These are phyloP conservation scores for Schizopygopsis pylzovi DNA, from an alignment of 2,797 vertebrate genomes.

Conservation along the genomic window DNA sequence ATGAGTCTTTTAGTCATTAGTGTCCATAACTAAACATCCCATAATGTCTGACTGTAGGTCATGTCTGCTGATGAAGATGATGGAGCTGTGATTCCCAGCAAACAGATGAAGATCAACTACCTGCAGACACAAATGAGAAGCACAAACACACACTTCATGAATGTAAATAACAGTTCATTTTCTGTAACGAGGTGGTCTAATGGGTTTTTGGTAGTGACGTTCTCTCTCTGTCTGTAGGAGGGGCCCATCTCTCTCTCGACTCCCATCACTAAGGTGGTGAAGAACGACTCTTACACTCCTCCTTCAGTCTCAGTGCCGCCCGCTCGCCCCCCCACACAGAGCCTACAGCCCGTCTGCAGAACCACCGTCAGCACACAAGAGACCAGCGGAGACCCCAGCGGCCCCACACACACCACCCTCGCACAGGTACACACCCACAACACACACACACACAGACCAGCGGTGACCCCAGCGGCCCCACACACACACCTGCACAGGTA, in stretches of 20 bases:
- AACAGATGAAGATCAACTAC: conserved; percentile 89
- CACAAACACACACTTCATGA: background rate
- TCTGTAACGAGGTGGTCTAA: background rate
- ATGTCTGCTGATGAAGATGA: conserved; percentile 67
- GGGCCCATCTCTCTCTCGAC: conserved; percentile 84
- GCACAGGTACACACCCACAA: too few relatives aligned
- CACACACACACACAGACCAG: too few relatives aligned
- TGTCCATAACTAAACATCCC: too few relatives aligned
- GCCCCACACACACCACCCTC: background rate
- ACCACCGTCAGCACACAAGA: conserved; percentile 85
- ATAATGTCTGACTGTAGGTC: conserved; percentile 58
- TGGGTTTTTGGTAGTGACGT: conserved; percentile 2
- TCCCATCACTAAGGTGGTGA: conserved; percentile 95
- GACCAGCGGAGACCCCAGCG: conserved; percentile 48
- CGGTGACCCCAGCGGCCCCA: too few relatives aligned
- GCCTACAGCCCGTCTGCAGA: conserved; percentile 85
- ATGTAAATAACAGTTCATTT: background rate
- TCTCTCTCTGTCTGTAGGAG: background rate
- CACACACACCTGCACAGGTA: background rate
- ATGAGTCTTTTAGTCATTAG: background rate
- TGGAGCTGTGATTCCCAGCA: conserved; percentile 73
- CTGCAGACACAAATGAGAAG: conserved; percentile 76
- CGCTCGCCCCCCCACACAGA: conserved; percentile 58
- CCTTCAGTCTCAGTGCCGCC: conserved; percentile 73
- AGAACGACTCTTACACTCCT: conserved; percentile 90